Base-by-base conservation (phyloP, 2,113 vertebrate genomes). In the Sander lucioperca region DNA sequence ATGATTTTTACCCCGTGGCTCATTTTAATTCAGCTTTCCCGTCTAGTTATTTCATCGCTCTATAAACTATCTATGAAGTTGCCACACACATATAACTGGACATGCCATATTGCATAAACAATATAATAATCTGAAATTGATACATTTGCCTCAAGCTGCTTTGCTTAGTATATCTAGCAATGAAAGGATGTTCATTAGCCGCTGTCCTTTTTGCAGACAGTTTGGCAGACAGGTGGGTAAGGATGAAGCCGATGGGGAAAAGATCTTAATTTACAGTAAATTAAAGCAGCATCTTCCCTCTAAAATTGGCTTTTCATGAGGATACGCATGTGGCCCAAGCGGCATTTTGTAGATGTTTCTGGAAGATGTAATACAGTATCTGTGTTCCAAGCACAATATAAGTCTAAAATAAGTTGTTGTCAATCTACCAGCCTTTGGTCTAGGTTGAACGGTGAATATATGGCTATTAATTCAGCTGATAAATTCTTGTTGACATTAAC, bases 11-110 rank as follows among this genome's bases (percentile, higher is more conserved):
- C 67, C 79, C 86, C 36, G 43, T 85, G 83, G 86, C 82, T 77
- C 78, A 84, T 87, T 89, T 88, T 79, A 77, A 87, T 89, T 91
- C 78, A 68, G 67, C 77, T 83, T 73, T 77, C 63, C 54, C 65
- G 3, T 68, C 67, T 61, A 66, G 75, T 50, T 85, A 83, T 86
- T 74, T 75, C 72, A 89, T 91, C 57, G 56, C 87, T 83, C 86
- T 78, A 65, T 73, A 74, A 77, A 58, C 64, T 78, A 57, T 80
- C 56, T 75, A 71, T 82, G 87, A 80, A 86, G 72, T 82, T 86
- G 66, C 82, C 67, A 67, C 70, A 78, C 77, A 67, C 80, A 88
- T 77, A 43, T 36, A 83, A 88, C 83, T 89, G 85, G 76, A 90
- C 79, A 89, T 83, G 65, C 81, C 71, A 68, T 75, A 85, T 75